Conservation (phyloP, 1,140 invertebrate genomes). For the Drosophila funebris region DNA sequence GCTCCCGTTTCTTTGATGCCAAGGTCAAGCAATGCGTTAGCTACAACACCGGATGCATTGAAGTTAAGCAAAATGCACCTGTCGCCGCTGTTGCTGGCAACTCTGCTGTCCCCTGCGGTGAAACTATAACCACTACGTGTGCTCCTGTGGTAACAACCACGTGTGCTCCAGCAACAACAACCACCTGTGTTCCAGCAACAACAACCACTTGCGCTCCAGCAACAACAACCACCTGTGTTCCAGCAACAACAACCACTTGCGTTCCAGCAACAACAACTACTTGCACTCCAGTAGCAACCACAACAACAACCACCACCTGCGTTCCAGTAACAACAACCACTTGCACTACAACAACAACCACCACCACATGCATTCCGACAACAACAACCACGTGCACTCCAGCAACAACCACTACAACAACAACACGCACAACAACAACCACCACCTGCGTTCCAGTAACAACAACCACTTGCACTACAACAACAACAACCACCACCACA, state of each 20-base stretch:
- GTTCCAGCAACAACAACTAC: too few relatives aligned
- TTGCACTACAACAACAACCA: conserved; percentile 10
- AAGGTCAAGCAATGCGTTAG: conserved; percentile 56
- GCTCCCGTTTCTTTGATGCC: conserved; percentile 63
- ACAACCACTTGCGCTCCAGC: not conserved
- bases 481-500: conserved; percentile 26
- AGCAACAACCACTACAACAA: conserved; percentile 21
- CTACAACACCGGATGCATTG: conserved; percentile 67
- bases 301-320: too few relatives aligned
- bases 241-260: conserved; percentile 38
- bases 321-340: conserved; percentile 15
- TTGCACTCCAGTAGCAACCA: too few relatives aligned
- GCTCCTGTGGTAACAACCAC: conserved; percentile 12
- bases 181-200: too few relatives aligned
- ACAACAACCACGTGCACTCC: conserved; percentile 23
- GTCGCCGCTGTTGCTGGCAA: not conserved
- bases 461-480: conserved; percentile 10
- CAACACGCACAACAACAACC: conserved; percentile 5
- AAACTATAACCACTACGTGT: not conserved
- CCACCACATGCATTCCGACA: conserved; percentile 4
- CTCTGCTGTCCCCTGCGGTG: conserved; percentile 16
- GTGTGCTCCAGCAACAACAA: too few relatives aligned
- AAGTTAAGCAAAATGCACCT: conserved; percentile 5
- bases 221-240: conserved; percentile 5
- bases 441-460: conserved; percentile 19